These are phyloP conservation scores for Chrysaora quinquecirrha DNA, from an alignment of 30 jellyfish, hydroid and myxozoan genomes.

Conservation along the genomic window DNA sequence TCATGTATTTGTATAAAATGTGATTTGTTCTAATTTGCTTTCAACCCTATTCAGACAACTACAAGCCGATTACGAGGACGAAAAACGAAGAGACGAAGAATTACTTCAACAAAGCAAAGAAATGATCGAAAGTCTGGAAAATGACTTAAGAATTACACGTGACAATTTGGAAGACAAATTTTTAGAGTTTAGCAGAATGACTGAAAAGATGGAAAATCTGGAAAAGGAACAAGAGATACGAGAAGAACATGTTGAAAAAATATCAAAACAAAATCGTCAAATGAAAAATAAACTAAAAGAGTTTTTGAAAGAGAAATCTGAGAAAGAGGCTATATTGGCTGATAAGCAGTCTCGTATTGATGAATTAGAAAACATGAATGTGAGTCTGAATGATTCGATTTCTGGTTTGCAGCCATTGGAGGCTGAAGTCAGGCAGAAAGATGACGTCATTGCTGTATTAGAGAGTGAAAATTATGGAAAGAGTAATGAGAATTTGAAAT, in stretches of 20 bases:
- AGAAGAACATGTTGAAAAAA: slow-evolving; percentile 46
- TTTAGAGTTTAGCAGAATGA: slow-evolving; percentile 21
- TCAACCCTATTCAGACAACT: slow-evolving; percentile 12
- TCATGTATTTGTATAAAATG: too few relatives aligned
- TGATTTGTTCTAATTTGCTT: too few relatives aligned
- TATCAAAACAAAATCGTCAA: slow-evolving; percentile 41
- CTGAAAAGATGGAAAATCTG: slow-evolving; percentile 21
- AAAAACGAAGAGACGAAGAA: slow-evolving; percentile 29
- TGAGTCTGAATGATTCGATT: slow-evolving; percentile 21
- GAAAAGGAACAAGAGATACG: slow-evolving; percentile 30
- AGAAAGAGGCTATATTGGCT: slow-evolving; percentile 8
- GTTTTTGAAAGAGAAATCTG: slow-evolving; percentile 28
- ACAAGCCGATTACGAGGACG: slow-evolving; percentile 16
- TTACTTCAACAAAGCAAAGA: slow-evolving; percentile 6
- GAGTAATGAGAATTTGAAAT: not conserved
- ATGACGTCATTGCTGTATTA: not conserved
- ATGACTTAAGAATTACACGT: slow-evolving; percentile 13
- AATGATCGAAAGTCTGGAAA: slow-evolving; percentile 30
- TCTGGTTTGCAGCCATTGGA: slow-evolving; percentile 9
- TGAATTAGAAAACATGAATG: slow-evolving; percentile 26
- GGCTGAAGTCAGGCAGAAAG: slow-evolving; percentile 21
- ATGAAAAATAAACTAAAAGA: slow-evolving; percentile 52
- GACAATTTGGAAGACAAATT: slow-evolving; percentile 42
- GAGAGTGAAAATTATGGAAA: slow-evolving; percentile 18
- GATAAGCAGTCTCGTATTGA: slow-evolving; percentile 39